Conservation (phyloP, 1,140 invertebrate species). For the Trigoniulus corallinus region DNA sequence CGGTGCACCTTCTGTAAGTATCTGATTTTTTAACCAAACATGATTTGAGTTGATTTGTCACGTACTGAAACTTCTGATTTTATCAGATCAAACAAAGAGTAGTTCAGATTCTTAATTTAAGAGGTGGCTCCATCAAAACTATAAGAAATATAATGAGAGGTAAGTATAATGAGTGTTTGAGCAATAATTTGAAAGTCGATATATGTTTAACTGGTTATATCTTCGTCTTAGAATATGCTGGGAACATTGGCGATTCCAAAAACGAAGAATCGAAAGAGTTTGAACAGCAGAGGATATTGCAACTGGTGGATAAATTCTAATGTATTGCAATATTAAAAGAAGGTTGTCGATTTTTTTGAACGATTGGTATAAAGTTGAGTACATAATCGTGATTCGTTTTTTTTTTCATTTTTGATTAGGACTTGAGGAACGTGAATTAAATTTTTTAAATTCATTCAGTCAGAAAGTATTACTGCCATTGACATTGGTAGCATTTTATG, state of each 20-base stretch:
- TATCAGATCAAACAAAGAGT: slow-evolving; percentile 58
- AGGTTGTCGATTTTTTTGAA: too few relatives aligned
- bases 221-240: slow-evolving; percentile 65
- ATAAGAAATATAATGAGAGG: slow-evolving; percentile 88
- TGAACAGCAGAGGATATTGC: slow-evolving; percentile 79
- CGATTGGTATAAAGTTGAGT: too few relatives aligned
- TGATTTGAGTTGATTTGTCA: background rate
- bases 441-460: too few relatives aligned
- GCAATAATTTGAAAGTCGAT: background rate
- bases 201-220: slow-evolving; percentile 9
- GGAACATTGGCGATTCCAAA: slow-evolving; percentile 78
- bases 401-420: too few relatives aligned
- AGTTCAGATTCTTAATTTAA: slow-evolving; percentile 68
- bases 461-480: too few relatives aligned
- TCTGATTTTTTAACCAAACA: background rate
- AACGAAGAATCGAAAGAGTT: slow-evolving; percentile 64
- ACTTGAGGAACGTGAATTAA: too few relatives aligned
- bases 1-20: slow-evolving; percentile 40
- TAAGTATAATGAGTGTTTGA: slow-evolving; percentile 18
- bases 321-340: too few relatives aligned
- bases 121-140: slow-evolving; percentile 82
- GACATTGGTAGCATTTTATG: too few relatives aligned
- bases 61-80: background rate
- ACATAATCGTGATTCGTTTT: too few relatives aligned
- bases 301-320: slow-evolving; percentile 88